Evolutionary conservation across 2,797 vertebrate species (phyloP).

Genomic region (Orestias chungarensis): DNA sequence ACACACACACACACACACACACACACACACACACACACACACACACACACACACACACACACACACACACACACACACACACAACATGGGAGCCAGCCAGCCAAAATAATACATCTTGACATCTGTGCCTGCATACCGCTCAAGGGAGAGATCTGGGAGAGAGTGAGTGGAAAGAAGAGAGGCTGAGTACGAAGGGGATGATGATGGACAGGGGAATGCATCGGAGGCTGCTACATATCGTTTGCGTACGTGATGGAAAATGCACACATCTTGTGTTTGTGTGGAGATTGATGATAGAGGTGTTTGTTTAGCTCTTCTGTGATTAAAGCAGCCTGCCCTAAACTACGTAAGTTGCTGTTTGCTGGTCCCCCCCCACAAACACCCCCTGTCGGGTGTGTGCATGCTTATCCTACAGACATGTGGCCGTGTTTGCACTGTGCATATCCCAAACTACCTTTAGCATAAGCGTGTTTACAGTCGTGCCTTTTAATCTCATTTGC

Average conservation of each 20-base stretch:
- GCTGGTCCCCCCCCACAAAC: constrained; percentile 47
- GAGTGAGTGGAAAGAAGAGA: constrained; percentile 55
- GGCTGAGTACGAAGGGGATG: constrained; percentile 61
- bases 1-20: constrained; percentile 26
- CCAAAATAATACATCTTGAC: constrained; percentile 82
- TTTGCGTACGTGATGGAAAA: constrained; percentile 33
- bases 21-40: constrained; percentile 31
- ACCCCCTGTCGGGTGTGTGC: constrained; percentile 17
- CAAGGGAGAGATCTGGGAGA: constrained; percentile 61
- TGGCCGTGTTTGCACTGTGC: constrained; percentile 31
- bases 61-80: constrained; percentile 12
- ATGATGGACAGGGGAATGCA: constrained; percentile 72
- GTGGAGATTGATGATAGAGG: constrained; percentile 42
- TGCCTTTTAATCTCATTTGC: constrained; percentile 46
- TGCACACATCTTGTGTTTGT: constrained; percentile 11
- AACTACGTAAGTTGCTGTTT: constrained; percentile 44
- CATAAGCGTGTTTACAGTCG: constrained; percentile 31
- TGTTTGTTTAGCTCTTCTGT: constrained; percentile 70
- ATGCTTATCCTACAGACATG: constrained; percentile 23
- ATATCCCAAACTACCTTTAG: constrained; percentile 39
- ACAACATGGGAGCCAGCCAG: constrained; percentile 71
- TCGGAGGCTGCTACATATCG: constrained; percentile 62
- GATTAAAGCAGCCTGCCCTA: constrained; percentile 64
- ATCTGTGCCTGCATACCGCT: constrained; percentile 79
- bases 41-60: constrained; percentile 35